Percentiles rank a stretch among this genome's conserved stretches.
These are phyloP conservation scores for Eulemur rubriventer DNA, from an alignment of 2,797 vertebrate species.

Conservation along the genomic window DNA sequence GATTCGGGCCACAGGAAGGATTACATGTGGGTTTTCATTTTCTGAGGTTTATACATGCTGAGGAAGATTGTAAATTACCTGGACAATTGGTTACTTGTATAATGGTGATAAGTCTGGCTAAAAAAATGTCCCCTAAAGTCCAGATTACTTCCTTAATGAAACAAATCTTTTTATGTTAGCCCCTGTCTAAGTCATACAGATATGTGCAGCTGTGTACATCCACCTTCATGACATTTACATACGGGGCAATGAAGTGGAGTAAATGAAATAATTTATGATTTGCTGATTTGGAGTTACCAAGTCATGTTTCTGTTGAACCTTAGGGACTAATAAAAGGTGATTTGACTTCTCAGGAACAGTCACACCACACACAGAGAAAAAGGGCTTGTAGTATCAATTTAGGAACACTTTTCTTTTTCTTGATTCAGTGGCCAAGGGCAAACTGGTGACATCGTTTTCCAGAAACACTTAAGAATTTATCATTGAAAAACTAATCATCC, in stretches of 20 bases:
- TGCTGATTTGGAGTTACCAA: slow-evolving; percentile 3
- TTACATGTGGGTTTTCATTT: background rate
- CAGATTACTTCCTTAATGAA: slow-evolving; percentile 38
- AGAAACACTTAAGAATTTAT: slow-evolving; percentile 55
- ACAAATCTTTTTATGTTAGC: background rate
- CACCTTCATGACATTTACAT: background rate
- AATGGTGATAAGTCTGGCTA: background rate
- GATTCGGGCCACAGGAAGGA: background rate
- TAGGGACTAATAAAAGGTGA: slow-evolving; percentile 5
- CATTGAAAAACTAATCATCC: slow-evolving; percentile 16
- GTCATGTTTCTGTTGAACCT: slow-evolving; percentile 35
- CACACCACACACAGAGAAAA: background rate
- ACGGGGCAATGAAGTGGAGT: background rate
- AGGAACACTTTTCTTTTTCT: slow-evolving; percentile 47
- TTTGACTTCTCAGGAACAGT: slow-evolving; percentile 30
- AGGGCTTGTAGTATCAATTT: slow-evolving; percentile 55
- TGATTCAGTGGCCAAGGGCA: slow-evolving; percentile 50
- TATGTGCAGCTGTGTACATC: background rate
- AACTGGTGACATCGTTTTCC: slow-evolving; percentile 56
- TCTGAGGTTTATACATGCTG: background rate
- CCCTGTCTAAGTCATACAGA: background rate
- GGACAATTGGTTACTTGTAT: background rate
- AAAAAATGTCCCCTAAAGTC: background rate
- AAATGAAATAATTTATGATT: slow-evolving; percentile 1
- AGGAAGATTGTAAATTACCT: slow-evolving; percentile 9